Base-by-base conservation (phyloP, 2,113 vertebrate genomes). In the Oryzias woworae region DNA sequence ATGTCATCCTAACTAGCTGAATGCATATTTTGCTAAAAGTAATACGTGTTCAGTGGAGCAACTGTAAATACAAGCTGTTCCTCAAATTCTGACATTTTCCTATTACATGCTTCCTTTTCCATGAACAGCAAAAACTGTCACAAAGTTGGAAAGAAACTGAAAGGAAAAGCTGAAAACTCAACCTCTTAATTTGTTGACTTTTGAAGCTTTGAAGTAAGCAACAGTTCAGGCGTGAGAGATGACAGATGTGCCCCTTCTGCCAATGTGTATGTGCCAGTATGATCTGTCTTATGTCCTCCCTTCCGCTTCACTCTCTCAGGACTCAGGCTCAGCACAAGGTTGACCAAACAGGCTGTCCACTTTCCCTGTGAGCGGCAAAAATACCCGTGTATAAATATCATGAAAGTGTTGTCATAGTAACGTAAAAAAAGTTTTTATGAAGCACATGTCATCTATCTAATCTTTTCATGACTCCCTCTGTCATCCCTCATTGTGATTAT, bases 181-280 rank as follows among this genome's bases (percentile, higher is more conserved):
- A 17, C 14, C 26, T 53, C 24, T n/a, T n/a, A 2, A 36, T 54
- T 54, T 54, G 53, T 36, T 4, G 6, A 36, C 52, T 36, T 75
- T 50, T 49, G 50, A 77, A 55, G 52, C 49, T 81, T 31, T 58
- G 71, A 74, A 57, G 62, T 67, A 53, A 46, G 62, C 50, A 53
- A 55, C 64, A 31, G 53, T 66, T 42, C 77, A 82, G 58, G 70
- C 60, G 13, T 83, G 77, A 81, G 77, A 63, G 42, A 73, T 77
- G 26, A 49, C 80, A 85, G 77, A 76, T 81, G 75, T 76, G 77
- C 8, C 62, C 63, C 51, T 65, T 58, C 13, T 70, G 44, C 36
- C n/a, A 36, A 41, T 60, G 53, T 55, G 62, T 48, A 14, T 77
- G 57, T 69, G 42, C 56, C 15, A 13, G 48, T 64, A 7, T 53